Percentiles rank a stretch among this genome's conserved stretches.
Evolutionary conservation across 2,888 invertebrate genomes (phyloP).

Genomic region (Macrophya annulata): DNA sequence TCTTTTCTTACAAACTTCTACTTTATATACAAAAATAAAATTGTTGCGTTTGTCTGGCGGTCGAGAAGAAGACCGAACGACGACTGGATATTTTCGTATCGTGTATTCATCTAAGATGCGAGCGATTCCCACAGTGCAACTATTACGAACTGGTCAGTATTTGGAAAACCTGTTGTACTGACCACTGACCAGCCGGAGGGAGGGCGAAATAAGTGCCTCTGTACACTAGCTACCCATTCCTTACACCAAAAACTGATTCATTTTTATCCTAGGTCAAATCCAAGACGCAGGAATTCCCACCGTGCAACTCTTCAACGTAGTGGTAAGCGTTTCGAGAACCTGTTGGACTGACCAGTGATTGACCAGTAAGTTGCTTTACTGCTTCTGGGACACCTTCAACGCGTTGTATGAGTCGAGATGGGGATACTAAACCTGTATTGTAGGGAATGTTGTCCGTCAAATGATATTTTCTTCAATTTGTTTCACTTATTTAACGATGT

Average conservation of each 20-base stretch:
- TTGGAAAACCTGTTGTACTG: slow-evolving; percentile 56
- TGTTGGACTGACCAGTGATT: slow-evolving; percentile 52
- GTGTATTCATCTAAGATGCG: slow-evolving; percentile 30
- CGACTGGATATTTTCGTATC: slow-evolving; percentile 45
- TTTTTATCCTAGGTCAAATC: slow-evolving; percentile 13
- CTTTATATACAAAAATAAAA: neutral
- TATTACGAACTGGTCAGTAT: slow-evolving; percentile 45
- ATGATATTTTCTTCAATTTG: neutral
- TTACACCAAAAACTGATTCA: slow-evolving; percentile 41
- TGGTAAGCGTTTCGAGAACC: slow-evolving; percentile 54
- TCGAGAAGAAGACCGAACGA: slow-evolving; percentile 30
- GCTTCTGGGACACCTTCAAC: slow-evolving; percentile 26
- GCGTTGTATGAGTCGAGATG: neutral
- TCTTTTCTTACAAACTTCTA: neutral
- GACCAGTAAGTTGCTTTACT: slow-evolving; percentile 26
- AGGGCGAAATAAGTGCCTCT: slow-evolving; percentile 15
- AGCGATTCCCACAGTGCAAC: slow-evolving; percentile 55
- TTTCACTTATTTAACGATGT: neutral
- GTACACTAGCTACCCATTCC: neutral
- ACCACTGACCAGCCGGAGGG: slow-evolving; percentile 20
- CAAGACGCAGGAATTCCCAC: slow-evolving; percentile 47
- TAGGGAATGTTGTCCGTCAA: neutral
- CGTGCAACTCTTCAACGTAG: slow-evolving; percentile 39
- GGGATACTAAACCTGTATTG: slow-evolving; percentile 36
- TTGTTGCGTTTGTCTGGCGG: neutral